These are phyloP conservation scores for Strigamia crassipes DNA, from an alignment of 2,888 invertebrate genomes.

Conservation along the genomic window DNA sequence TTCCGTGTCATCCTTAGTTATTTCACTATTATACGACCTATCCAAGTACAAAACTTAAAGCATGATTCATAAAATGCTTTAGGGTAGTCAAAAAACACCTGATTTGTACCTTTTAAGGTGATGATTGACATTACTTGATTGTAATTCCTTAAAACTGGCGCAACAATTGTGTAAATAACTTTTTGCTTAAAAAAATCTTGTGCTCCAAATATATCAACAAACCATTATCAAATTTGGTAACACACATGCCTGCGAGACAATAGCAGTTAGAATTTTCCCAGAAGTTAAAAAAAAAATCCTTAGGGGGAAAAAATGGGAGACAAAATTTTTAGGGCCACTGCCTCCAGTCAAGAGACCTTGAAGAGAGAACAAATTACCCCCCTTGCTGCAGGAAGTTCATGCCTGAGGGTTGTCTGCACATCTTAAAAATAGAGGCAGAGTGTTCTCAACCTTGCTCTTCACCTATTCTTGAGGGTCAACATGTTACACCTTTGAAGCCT, in stretches of 20 bases:
- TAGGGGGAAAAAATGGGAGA: conserved; percentile 9
- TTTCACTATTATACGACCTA: background rate
- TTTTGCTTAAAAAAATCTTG: too few species aligned
- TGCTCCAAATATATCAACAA: background rate
- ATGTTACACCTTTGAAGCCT: background rate
- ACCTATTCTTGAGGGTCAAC: conserved; percentile 20
- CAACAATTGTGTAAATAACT: too few species aligned
- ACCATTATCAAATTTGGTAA: background rate
- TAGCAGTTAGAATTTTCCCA: conserved; percentile 17
- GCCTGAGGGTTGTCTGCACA: conserved; percentile 2
- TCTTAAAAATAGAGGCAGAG: conserved; percentile 32
- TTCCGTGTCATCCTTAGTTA: background rate
- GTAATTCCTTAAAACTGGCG: background rate
- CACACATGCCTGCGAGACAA: background rate
- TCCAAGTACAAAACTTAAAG: background rate
- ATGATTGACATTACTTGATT: conserved; percentile 4
- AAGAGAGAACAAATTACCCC: conserved; percentile 36
- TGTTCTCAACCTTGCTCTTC: conserved; percentile 35
- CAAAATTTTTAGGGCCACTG: conserved; percentile 32
- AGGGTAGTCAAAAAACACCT: conserved; percentile 9
- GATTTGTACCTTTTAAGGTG: conserved; percentile 18
- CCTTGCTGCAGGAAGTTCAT: conserved; percentile 33
- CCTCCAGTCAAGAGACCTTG: conserved; percentile 15
- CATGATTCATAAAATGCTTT: background rate
- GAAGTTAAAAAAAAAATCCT: background rate